Evolutionary conservation across 2,113 vertebrate species (phyloP).

Genomic region (Morone chrysops): DNA sequence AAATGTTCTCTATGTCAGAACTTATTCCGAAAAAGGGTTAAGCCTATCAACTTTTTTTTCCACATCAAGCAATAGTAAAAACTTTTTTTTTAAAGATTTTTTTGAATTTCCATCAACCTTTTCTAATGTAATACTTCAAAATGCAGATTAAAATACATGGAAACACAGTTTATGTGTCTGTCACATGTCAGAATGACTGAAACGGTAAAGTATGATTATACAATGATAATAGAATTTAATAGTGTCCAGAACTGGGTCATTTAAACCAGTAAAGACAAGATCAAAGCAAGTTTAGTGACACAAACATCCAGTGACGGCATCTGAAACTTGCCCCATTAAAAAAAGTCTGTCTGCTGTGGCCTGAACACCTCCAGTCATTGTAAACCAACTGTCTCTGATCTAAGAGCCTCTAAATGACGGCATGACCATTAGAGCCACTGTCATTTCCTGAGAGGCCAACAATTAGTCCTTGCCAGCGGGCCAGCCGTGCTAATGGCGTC

Average conservation of each 20-base stretch:
- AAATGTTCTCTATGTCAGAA: no score
- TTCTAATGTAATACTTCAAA: no score
- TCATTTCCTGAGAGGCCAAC: slow-evolving; percentile 70
- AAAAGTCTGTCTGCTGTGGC: slow-evolving; percentile 11
- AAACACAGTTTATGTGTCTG: not conserved
- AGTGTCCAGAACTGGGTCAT: not conserved
- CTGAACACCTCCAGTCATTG: slow-evolving; percentile 39
- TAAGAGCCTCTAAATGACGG: slow-evolving; percentile 41
- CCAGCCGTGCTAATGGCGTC: slow-evolving; percentile 71
- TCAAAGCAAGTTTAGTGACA: slow-evolving; percentile 10
- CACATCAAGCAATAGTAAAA: no score
- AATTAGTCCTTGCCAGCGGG: slow-evolving; percentile 67
- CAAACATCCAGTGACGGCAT: slow-evolving; percentile 6
- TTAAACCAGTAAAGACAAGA: not conserved
- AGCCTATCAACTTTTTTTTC: no score
- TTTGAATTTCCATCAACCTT: no score
- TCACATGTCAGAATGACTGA: not conserved
- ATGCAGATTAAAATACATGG: no score
- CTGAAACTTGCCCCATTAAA: slow-evolving; percentile 10
- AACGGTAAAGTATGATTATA: not conserved
- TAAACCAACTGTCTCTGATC: slow-evolving; percentile 61
- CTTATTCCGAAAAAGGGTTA: no score
- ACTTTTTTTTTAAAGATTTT: no score
- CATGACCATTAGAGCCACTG: slow-evolving; percentile 51
- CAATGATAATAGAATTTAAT: not conserved